Conservation (phyloP, 2,888 invertebrate genomes). For the Venustoraphidia nigricollis region DNA sequence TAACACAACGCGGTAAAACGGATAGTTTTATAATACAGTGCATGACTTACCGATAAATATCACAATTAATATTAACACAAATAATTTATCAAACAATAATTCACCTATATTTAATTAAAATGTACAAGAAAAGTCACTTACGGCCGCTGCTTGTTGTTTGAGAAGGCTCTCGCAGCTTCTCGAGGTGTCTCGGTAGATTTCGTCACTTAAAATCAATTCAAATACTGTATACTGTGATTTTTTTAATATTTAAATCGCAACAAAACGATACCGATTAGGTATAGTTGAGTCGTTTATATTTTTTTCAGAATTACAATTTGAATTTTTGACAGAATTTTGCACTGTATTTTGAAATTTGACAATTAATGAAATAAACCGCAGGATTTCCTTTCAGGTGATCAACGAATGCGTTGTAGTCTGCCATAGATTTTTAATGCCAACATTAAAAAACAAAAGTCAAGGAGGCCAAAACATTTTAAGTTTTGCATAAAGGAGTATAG, state of each 20-base stretch:
- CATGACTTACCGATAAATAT: no score
- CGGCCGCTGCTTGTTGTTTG: constrained; percentile 7
- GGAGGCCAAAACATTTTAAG: no score
- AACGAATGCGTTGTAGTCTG: not conserved
- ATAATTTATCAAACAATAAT: no score
- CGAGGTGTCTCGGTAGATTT: constrained; percentile 3
- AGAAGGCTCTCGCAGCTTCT: constrained; percentile 6
- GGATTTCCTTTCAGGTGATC: no score
- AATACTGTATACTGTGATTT: no score
- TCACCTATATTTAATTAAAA: not conserved
- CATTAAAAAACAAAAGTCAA: no score
- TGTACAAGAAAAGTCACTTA: constrained; percentile 6
- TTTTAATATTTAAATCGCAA: not conserved
- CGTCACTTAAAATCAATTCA: not conserved
- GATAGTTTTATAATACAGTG: no score
- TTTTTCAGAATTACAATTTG: not conserved
- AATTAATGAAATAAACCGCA: no score
- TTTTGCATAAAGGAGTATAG: no score
- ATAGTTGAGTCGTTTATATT: not conserved
- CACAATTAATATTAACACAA: no score
- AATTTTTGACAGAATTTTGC: not conserved
- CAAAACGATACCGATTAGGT: not conserved
- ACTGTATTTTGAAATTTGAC: no score
- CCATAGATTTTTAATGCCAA: constrained; percentile 1
- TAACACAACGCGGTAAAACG: no score